Conservation (phyloP, 1,140 invertebrate species). For the Cecropterus lyciades region DNA sequence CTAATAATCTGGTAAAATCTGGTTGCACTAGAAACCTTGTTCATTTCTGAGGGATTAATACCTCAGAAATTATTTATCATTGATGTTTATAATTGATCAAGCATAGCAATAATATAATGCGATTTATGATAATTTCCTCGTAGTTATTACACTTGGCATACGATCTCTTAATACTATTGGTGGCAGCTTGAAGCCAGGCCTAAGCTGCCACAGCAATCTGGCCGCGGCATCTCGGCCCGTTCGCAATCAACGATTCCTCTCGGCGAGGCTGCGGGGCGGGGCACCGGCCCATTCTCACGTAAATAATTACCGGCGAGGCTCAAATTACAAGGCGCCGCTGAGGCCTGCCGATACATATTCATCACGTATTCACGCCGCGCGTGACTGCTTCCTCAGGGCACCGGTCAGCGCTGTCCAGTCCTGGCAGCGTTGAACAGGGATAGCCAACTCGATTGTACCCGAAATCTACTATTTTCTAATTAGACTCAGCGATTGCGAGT, state of each 20-base stretch:
- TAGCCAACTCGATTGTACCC: too few relatives aligned
- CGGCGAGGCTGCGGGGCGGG: conserved; percentile 45
- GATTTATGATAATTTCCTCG: too few relatives aligned
- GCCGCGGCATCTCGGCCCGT: conserved; percentile 53
- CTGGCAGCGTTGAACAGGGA: neutral
- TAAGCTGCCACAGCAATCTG: conserved; percentile 57
- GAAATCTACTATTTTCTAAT: too few relatives aligned
- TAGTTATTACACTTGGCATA: too few relatives aligned
- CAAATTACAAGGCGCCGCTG: conserved; percentile 81
- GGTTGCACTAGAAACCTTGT: too few relatives aligned
- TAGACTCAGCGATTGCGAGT: too few relatives aligned
- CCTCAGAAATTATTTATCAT: too few relatives aligned
- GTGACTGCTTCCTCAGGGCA: conserved; percentile 78
- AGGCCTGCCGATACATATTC: conserved; percentile 72
- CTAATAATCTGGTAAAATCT: too few relatives aligned
- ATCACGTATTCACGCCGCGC: conserved; percentile 72
- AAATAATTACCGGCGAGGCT: conserved; percentile 79
- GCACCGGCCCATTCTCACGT: conserved; percentile 73
- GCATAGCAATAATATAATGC: too few relatives aligned
- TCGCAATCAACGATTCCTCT: conserved; percentile 79
- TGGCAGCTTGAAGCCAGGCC: conserved; percentile 3
- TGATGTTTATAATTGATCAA: too few relatives aligned
- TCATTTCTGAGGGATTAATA: too few relatives aligned
- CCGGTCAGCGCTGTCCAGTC: conserved; percentile 18
- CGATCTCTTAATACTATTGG: neutral